Percentiles rank a stretch among this genome's conserved stretches.
Evolutionary conservation across 1,140 invertebrate genomes (phyloP).

Genomic region (Drosophila quadrilineata): DNA sequence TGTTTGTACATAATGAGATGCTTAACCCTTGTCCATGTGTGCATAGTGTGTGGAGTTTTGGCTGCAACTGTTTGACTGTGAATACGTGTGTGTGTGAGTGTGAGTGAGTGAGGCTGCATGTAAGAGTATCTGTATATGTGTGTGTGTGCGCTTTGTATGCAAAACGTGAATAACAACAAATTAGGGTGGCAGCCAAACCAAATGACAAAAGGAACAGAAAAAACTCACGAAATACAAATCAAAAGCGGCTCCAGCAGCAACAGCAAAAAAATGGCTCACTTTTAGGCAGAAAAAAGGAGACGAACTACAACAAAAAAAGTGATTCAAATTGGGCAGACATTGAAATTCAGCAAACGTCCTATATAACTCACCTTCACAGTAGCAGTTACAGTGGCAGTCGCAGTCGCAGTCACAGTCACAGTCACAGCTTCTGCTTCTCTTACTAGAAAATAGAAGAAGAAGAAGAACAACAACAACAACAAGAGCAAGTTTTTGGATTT

Average conservation of each 20-base stretch:
- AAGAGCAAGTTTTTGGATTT: conserved; percentile 14
- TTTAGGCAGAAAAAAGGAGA: conserved; percentile 56
- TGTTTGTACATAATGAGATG: conserved; percentile 43
- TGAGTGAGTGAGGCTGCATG: not conserved
- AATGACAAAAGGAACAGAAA: conserved; percentile 60
- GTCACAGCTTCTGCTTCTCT: too few species aligned
- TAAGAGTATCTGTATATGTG: not conserved
- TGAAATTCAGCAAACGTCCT: conserved; percentile 47
- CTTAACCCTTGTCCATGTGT: conserved; percentile 20
- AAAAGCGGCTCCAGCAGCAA: conserved; percentile 45
- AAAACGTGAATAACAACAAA: conserved; percentile 64
- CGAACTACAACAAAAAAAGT: conserved; percentile 54
- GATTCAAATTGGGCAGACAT: conserved; percentile 26
- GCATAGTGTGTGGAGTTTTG: too few species aligned
- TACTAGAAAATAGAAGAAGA: not conserved
- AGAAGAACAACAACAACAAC: conserved; percentile 20
- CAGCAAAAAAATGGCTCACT: conserved; percentile 47
- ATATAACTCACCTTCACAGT: not conserved
- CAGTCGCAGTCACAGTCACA: conserved; percentile 20
- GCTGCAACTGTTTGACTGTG: not conserved
- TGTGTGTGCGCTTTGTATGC: conserved; percentile 55
- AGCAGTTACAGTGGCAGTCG: conserved; percentile 1
- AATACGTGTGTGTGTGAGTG: conserved; percentile 8
- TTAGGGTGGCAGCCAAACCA: conserved; percentile 60
- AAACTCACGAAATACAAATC: conserved; percentile 62